Percentiles rank a stretch among this genome's conserved stretches.
phyloP scores from a whole-genome alignment of 2,797 vertebrate genomes.

The Cichlasoma orientale region DNA sequence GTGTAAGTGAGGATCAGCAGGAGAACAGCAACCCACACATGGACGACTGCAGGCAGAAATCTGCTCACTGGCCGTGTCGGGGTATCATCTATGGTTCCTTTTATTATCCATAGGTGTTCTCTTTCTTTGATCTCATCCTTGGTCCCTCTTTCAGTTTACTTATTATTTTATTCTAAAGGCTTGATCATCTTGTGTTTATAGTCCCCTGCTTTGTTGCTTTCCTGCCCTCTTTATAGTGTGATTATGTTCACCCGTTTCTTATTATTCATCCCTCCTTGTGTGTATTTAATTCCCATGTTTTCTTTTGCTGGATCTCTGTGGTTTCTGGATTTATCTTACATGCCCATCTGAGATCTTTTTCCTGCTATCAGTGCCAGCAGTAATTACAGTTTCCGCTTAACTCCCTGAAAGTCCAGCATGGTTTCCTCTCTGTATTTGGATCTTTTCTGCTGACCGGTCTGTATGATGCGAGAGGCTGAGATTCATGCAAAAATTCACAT shows the following conservation, averaged over 20 bases:
- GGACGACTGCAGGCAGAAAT: background rate
- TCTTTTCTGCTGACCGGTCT: background rate
- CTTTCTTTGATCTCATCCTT: too few species aligned
- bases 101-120: too few species aligned
- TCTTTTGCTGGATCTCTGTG: background rate
- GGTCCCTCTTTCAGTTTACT: background rate
- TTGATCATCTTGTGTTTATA: background rate
- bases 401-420: background rate
- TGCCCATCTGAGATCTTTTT: background rate
- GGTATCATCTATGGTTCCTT: background rate
- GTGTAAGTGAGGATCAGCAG: constrained; percentile 11
- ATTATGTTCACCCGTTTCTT: background rate
- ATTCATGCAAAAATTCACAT: background rate
- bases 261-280: background rate
- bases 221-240: background rate
- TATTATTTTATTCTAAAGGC: background rate
- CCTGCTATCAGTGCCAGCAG: background rate
- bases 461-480: background rate
- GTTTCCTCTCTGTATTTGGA: background rate
- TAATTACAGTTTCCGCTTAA: background rate
- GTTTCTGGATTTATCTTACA: background rate
- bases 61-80: background rate
- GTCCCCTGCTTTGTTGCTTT: background rate
- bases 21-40: constrained; percentile 19
- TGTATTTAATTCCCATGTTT: background rate